Evolutionary conservation across 2,113 vertebrate species (phyloP).

Genomic region (Bufo gargarizans): DNA sequence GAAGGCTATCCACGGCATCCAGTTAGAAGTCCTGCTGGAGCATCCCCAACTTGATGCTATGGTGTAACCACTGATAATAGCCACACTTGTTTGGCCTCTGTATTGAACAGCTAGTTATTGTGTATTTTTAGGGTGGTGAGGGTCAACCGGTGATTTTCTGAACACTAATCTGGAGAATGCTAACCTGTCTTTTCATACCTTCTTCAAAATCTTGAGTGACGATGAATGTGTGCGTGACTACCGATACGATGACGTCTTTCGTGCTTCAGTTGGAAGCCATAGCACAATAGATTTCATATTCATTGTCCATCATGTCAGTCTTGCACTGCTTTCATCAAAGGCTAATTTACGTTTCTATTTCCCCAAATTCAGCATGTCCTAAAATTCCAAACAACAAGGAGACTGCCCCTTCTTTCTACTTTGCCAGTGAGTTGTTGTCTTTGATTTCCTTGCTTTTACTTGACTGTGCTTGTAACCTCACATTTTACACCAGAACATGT

Average conservation of each 20-base stretch:
- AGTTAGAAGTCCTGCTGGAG: too few species aligned
- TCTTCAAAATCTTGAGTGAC: neutral
- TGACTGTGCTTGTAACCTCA: slow-evolving; percentile 16
- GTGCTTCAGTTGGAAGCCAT: neutral
- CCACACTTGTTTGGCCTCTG: neutral
- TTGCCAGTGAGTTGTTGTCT: slow-evolving; percentile 81
- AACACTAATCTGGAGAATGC: neutral
- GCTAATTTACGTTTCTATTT: slow-evolving; percentile 86
- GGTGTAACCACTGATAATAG: too few species aligned
- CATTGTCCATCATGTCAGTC: slow-evolving; percentile 63
- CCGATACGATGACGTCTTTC: neutral
- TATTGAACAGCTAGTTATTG: neutral
- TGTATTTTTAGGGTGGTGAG: neutral
- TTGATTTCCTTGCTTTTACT: slow-evolving; percentile 63
- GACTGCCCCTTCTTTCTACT: slow-evolving; percentile 87
- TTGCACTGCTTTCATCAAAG: slow-evolving; percentile 66
- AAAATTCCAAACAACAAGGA: slow-evolving; percentile 88
- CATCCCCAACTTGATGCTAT: too few species aligned
- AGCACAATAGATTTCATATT: slow-evolving; percentile 5
- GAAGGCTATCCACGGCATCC: too few species aligned
- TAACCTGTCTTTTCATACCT: neutral
- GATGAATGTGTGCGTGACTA: neutral
- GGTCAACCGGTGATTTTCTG: neutral
- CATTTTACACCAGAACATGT: neutral
- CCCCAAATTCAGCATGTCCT: slow-evolving; percentile 85